Evolutionary conservation across 2,113 vertebrate species (phyloP), one percentile per base, ranked within the genome.

Genomic region (Perca fluviatilis): DNA sequence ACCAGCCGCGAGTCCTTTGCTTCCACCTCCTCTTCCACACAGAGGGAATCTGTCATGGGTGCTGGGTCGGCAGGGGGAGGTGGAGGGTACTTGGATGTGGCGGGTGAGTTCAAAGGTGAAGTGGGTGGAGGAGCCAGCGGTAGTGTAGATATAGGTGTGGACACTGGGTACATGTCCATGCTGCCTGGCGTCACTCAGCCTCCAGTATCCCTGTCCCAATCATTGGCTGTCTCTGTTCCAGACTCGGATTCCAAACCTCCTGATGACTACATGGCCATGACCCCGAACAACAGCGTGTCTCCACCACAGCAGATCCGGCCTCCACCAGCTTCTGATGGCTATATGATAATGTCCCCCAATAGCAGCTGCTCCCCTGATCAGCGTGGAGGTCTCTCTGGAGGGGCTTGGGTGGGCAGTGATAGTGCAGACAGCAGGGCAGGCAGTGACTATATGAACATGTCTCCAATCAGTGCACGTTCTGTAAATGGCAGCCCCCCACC

Each of bases 391-490:
- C 76, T 90, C 21, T n/a, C 74, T 21, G 92, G 83, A 16, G 88
- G 75, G 2, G 75, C 88, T 27, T 95, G 95, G 89, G 13, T 94
- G 70, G 94, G 91, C 23, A 93, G 92, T 15, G 90, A 94, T 43
- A 96, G 93, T 18, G 91, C 91, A 16, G 96, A 95, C 21, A 92
- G 91, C 60, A 81, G 92, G 9, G 85, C 93, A 18, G 89, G 89
- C 51, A 93, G 95, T 2, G 96, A 97, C 84, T 97, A 97, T 27
- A 93, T 97, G 95, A 96, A 96, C 89, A 97, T 97, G 96, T 97
- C 96, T 36, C 95, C 96, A 36, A 93, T 95, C 68, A 95, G 93
- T 13, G 78, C 86, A 9, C 95, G 95, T 3, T 95, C 93, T 36
- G 92, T 94, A n/a, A 93, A 82, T 40, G 91, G 93, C n/a, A 94